Base-by-base conservation (phyloP, 30 jellyfish, hydroid and myxozoan species). In the Sanderia malayensis region DNA sequence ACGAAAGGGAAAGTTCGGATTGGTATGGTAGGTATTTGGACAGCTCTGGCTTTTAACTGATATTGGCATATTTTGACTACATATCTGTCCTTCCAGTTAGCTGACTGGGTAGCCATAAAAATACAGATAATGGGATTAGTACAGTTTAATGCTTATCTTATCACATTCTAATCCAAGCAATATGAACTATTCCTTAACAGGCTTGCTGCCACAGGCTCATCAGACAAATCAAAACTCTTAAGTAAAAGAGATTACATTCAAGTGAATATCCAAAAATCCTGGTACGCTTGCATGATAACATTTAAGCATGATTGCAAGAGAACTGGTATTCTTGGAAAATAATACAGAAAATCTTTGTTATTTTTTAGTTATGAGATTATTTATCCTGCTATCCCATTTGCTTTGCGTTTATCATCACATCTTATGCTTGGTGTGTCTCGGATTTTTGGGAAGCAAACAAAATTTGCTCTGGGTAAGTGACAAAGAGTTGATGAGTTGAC, bases 391-490 rank as follows among this genome's bases (percentile, higher is more conserved):
- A 53, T 76, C 34, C 87, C 80, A 37, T 76, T 76, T 76, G 87
- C 87, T 30, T 58, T 76, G 15, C 79, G 87, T 19, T 31, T 76
- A 22, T 76, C 87, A 26, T 76, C 87, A 29, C 87, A 76, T 37
- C 80, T 76, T 9, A 64, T 76, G 87, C 59, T 76, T 76, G 87
- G 87, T 44, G 80, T 76, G 4, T 46, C 80, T n/a, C 58, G 61
- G 44, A 76, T 76, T n/a, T 76, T 52, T 37, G 76, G 55, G 32
- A 76, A 76, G 32, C 79, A 76, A 53, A 76, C 80, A 27, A 76
- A 65, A 68, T 29, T 61, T 24, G 34, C 73, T 0, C 47, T 76
- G 29, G 87, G 87, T 63, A 76, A 30, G 80, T n/a, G n/a, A n/a
- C n/a, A n/a, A n/a, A n/a, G n/a, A n/a, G n/a, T n/a, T n/a, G n/a